These are phyloP conservation scores for Uropetala carovei DNA, from an alignment of 2,888 invertebrate species.

Conservation along the genomic window DNA sequence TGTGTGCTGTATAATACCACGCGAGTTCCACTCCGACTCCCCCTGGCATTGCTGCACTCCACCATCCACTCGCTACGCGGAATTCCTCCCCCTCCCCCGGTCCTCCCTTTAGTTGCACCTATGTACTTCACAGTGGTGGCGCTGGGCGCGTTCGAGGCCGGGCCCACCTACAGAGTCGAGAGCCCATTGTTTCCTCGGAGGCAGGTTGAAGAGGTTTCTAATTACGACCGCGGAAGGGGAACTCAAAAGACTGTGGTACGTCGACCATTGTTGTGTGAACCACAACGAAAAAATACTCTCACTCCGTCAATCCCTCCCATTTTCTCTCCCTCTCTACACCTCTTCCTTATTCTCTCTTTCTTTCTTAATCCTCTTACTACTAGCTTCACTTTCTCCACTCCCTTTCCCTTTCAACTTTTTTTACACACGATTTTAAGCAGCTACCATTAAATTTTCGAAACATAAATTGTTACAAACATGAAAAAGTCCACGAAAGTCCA, in stretches of 20 bases:
- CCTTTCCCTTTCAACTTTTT: not conserved
- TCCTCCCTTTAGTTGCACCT: not conserved
- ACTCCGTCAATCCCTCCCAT: not conserved
- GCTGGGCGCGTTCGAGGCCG: not conserved
- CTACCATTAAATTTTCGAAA: not conserved
- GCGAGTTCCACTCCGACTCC: not conserved
- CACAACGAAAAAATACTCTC: not conserved
- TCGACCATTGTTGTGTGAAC: constrained; percentile 19
- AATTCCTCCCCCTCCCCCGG: not conserved
- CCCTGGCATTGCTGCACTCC: too few species aligned
- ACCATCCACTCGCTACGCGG: too few species aligned
- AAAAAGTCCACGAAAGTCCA: too few species aligned
- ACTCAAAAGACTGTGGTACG: constrained; percentile 30
- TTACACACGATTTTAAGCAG: not conserved
- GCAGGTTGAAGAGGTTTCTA: constrained; percentile 35
- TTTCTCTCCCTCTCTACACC: not conserved
- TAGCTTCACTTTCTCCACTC: not conserved
- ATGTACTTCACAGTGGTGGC: not conserved
- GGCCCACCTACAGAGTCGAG: not conserved
- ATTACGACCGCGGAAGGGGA: not conserved
- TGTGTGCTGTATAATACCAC: not conserved
- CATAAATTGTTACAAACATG: too few species aligned
- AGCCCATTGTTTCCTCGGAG: not conserved
- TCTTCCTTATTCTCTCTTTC: not conserved
- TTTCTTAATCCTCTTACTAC: not conserved